Base-by-base conservation (phyloP, 2,797 vertebrate species). In the Sarcophilus harrisii region DNA sequence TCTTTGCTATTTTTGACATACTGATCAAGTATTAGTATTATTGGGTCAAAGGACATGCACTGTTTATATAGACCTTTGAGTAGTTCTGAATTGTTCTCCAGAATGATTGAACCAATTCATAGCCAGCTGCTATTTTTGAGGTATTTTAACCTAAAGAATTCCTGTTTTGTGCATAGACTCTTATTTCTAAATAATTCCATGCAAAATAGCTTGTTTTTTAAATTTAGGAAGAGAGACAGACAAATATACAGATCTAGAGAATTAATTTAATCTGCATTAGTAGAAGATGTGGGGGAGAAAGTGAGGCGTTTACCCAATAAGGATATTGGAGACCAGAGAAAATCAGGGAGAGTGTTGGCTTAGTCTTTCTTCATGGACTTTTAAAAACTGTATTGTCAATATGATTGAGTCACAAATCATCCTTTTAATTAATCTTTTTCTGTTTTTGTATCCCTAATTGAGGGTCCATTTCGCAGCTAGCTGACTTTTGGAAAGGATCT, bases 61-160 rank as follows among this genome's bases (percentile, higher is more conserved):
- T 0, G 13, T 66, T 66, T 62, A 13, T 66, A 66, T 32, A 32
- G 62, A 66, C 6, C 16, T 73, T 73, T 73, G 32, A n/a, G 16
- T 21, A n/a, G 14, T n/a, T 73, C 62, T 11, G 62, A 73, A 73
- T 73, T 73, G 62, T 16, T 73, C 62, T 66, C 62, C n/a, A 1
- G 32, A 73, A n/a, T 38, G 62, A 73, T 14, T 8, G 32, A 73
- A 38, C 32, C 62, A 73, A 14, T n/a, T 38, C 32, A n/a, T 16
- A 18, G 16, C 14, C 16, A 0, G 57, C 66, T 93, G 95, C 97
- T 96, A 96, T 96, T 97, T 73, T 96, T 55, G 94, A 95, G 93
- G 87, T n/a, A 14, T 93, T 96, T 96, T 94, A 94, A 92, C 91
- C 92, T 49, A 4, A 94, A 95, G 92, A 90, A 96, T 96, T 96